Percentiles rank a stretch among this genome's conserved stretches.
Evolutionary conservation across 2,113 vertebrate species (phyloP).

Genomic region (Vulpes vulpes): DNA sequence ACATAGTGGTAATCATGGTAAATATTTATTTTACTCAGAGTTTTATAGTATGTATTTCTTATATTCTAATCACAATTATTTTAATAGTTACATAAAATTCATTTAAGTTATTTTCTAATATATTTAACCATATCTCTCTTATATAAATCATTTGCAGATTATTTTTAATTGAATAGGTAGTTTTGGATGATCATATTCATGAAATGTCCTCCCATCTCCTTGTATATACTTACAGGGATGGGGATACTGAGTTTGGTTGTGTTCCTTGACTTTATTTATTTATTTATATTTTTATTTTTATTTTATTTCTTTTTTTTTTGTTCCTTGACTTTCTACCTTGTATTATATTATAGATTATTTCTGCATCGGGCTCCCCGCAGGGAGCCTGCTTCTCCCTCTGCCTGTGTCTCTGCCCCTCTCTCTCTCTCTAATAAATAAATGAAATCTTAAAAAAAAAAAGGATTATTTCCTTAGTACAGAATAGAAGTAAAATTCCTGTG

Average conservation of each 20-base stretch:
- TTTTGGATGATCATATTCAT: background rate
- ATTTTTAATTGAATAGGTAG: background rate
- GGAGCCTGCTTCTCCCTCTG: too few species aligned
- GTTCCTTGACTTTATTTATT: background rate
- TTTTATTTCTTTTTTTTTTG: too few species aligned
- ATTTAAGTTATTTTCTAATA: background rate
- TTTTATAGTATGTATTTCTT: background rate
- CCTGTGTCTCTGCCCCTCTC: too few species aligned
- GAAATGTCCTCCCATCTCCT: background rate
- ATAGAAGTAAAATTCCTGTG: background rate
- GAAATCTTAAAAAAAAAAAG: too few species aligned
- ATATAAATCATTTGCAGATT: background rate
- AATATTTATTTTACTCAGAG: background rate
- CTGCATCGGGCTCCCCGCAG: too few species aligned
- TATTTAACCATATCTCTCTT: background rate
- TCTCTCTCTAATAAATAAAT: too few species aligned
- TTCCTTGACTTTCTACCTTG: too few species aligned
- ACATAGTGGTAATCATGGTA: background rate
- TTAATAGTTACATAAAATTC: constrained; percentile 6
- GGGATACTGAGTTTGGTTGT: background rate
- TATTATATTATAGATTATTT: too few species aligned
- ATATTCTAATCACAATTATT: background rate
- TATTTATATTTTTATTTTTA: too few species aligned
- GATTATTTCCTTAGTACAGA: constrained; percentile 39
- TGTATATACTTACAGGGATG: background rate